Evolutionary conservation across 2,797 vertebrate species (phyloP).

Genomic region (Jordanella pulchra): DNA sequence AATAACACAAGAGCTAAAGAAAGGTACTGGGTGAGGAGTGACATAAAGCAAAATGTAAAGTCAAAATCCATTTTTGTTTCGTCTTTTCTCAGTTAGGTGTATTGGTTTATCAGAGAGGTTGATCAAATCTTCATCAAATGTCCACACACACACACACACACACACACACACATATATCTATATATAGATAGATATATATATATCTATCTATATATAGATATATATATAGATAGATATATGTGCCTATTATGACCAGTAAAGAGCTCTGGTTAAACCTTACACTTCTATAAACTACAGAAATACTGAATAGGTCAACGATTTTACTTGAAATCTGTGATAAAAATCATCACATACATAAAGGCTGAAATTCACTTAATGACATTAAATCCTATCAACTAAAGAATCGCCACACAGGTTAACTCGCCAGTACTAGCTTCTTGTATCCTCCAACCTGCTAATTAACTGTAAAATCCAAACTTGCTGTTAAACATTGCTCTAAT

Average conservation of each 20-base stretch:
- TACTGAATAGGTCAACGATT: too few relatives aligned
- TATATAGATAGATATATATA: too few relatives aligned
- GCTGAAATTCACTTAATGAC: too few relatives aligned
- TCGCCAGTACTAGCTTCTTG: not conserved
- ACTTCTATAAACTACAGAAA: not conserved
- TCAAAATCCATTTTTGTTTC: not conserved
- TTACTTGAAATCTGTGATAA: too few relatives aligned
- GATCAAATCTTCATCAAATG: too few relatives aligned
- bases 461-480: too few relatives aligned
- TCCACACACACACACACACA: too few relatives aligned
- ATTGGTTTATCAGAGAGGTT: not conserved
- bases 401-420: not conserved
- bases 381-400: not conserved
- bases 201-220: too few relatives aligned
- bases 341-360: not conserved
- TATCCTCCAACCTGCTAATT: not conserved
- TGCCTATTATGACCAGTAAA: not conserved
- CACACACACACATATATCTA: too few relatives aligned
- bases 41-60: not conserved
- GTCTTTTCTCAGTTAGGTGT: not conserved
- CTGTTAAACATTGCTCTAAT: not conserved
- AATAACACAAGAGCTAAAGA: not conserved
- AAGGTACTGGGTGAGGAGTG: too few relatives aligned
- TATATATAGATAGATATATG: too few relatives aligned
- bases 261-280: not conserved